Evolutionary conservation across 2,888 invertebrate species (phyloP).

Genomic region (Morinoia aosen): DNA sequence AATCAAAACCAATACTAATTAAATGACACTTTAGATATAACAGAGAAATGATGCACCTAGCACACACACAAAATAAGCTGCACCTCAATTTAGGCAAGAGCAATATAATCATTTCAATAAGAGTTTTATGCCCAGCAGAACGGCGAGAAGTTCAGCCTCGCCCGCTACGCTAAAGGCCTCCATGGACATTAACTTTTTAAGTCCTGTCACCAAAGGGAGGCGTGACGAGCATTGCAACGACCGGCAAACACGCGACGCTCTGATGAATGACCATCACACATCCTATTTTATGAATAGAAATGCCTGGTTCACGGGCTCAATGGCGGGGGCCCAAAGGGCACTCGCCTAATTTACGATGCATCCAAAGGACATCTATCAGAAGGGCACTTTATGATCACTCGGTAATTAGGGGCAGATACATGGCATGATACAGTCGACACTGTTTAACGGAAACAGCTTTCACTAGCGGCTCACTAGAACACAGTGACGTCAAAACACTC

Average conservation of each 20-base stretch:
- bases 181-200: neutral
- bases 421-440: neutral
- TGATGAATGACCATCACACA: neutral
- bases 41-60: neutral
- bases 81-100: neutral
- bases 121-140: neutral
- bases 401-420: neutral
- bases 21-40: no score
- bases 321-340: neutral
- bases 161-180: neutral
- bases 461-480: neutral
- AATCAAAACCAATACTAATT: no score
- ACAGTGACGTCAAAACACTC: neutral
- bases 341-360: neutral
- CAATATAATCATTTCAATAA: neutral
- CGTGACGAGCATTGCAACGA: neutral
- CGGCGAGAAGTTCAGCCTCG: neutral
- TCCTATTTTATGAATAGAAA: neutral
- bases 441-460: neutral
- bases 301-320: neutral
- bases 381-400: neutral
- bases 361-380: conserved; percentile 4
- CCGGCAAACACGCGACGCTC: neutral
- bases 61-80: neutral
- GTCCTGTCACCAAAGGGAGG: conserved; percentile 9